phyloP scores from a whole-genome alignment of 2,113 vertebrate genomes.

The Melanotaenia duboulayi region DNA sequence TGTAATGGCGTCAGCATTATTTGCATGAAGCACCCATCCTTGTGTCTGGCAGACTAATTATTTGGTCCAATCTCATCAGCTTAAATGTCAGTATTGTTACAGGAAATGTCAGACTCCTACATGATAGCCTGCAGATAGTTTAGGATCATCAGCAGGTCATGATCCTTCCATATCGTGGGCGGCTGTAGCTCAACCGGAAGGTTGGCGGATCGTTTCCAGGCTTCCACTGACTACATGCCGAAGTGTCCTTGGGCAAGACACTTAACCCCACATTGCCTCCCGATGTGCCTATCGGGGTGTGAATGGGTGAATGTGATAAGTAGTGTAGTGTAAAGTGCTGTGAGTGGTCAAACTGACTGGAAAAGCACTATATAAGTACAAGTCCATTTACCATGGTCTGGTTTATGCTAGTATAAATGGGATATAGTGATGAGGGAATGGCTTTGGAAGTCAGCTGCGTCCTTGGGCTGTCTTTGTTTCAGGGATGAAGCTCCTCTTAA shows the following conservation, averaged over 20 bases:
- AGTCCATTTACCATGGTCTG: too few relatives aligned
- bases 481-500: neutral
- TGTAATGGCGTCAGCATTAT: slow-evolving; percentile 29
- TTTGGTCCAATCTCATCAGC: slow-evolving; percentile 18
- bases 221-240: too few relatives aligned
- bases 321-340: too few relatives aligned
- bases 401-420: neutral
- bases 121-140: slow-evolving; percentile 7
- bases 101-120: slow-evolving; percentile 43
- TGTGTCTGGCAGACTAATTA: slow-evolving; percentile 2
- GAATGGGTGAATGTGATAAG: too few relatives aligned
- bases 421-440: neutral
- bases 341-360: too few relatives aligned
- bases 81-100: slow-evolving; percentile 45
- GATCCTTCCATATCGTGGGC: slow-evolving; percentile 14
- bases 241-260: too few relatives aligned
- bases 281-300: too few relatives aligned
- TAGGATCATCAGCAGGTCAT: slow-evolving; percentile 20
- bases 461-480: slow-evolving; percentile 1
- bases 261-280: too few relatives aligned
- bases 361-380: too few relatives aligned
- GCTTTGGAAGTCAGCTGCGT: neutral
- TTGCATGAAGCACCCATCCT: slow-evolving; percentile 31
- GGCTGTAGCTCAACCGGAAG: too few relatives aligned
- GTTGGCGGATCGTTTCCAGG: too few relatives aligned